A percentile compares a stretch with the other conserved stretches of the same genome.
phyloP scores from a whole-genome alignment of 1,140 invertebrate species.

The Drosophila subpulchrella region DNA sequence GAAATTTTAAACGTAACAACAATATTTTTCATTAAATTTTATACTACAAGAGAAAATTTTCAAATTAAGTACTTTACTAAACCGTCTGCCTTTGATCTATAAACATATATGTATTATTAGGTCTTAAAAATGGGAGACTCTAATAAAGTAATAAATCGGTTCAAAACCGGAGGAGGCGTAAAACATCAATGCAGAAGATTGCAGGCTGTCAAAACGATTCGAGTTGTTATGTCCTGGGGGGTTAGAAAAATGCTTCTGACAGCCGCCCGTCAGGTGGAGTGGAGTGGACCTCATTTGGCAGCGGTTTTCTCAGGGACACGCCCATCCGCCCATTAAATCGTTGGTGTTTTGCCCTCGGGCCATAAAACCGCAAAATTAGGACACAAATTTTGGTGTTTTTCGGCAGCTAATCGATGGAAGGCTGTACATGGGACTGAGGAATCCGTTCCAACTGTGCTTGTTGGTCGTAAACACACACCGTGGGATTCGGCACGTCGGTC shows the following conservation, averaged over 20 bases:
- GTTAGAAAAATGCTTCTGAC: slow-evolving; percentile 58
- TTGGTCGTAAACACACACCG: slow-evolving; percentile 81
- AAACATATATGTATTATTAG: background rate
- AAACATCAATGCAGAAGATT: slow-evolving; percentile 40
- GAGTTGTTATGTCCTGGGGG: slow-evolving; percentile 12
- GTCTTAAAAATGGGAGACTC: background rate
- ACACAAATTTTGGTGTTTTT: slow-evolving; percentile 50
- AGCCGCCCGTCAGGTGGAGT: slow-evolving; percentile 52
- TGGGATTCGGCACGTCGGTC: slow-evolving; percentile 68
- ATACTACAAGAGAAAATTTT: background rate
- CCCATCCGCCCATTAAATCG: slow-evolving; percentile 30
- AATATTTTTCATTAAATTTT: too few relatives aligned
- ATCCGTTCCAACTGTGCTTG: slow-evolving; percentile 73
- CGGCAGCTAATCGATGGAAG: slow-evolving; percentile 59
- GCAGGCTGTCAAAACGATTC: slow-evolving; percentile 65
- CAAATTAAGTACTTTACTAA: background rate
- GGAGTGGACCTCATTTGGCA: slow-evolving; percentile 69
- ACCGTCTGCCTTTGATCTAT: too few relatives aligned
- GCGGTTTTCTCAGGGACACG: slow-evolving; percentile 44
- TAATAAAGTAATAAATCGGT: slow-evolving; percentile 3
- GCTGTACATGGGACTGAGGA: slow-evolving; percentile 23
- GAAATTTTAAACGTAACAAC: too few relatives aligned
- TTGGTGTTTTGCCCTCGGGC: slow-evolving; percentile 45
- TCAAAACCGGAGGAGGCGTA: slow-evolving; percentile 28
- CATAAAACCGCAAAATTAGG: slow-evolving; percentile 52